Percentiles rank a stretch among this genome's conserved stretches.
Evolutionary conservation across 1,140 invertebrate genomes (phyloP).

Genomic region (Drosophila willistoni): DNA sequence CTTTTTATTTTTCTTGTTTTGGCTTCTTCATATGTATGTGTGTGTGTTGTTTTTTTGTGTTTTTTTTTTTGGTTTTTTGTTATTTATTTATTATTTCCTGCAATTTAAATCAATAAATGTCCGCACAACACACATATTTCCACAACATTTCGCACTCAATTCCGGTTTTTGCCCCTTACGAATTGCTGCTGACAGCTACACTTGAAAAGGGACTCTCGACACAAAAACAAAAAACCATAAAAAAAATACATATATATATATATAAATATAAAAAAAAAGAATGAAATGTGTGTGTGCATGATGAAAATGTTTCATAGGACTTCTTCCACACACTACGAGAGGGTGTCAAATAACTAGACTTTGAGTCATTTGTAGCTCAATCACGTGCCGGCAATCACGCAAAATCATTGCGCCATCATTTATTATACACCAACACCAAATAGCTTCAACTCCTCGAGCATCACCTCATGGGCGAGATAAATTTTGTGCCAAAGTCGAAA

Average conservation of each 20-base stretch:
- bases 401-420: constrained; percentile 77
- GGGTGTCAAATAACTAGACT: constrained; percentile 29
- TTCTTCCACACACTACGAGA: background rate
- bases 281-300: constrained; percentile 9
- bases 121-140: constrained; percentile 30
- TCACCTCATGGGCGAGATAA: background rate
- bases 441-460: background rate
- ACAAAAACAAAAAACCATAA: constrained; percentile 12
- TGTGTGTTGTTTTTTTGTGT: constrained; percentile 9
- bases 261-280: constrained; percentile 2
- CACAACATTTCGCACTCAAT: constrained; percentile 40
- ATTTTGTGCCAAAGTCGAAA: constrained; percentile 6
- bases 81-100: constrained; percentile 22
- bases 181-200: constrained; percentile 20
- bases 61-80: constrained; percentile 32
- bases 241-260: background rate
- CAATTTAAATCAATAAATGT: constrained; percentile 71
- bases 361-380: constrained; percentile 59
- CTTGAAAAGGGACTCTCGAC: constrained; percentile 10
- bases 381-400: constrained; percentile 71
- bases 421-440: constrained; percentile 50
- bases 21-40: background rate
- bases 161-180: constrained; percentile 11
- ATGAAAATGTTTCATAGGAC: constrained; percentile 35
- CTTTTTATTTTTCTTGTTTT: background rate